phyloP scores from a whole-genome alignment of 2,888 invertebrate species.

The Thecophora atra region DNA sequence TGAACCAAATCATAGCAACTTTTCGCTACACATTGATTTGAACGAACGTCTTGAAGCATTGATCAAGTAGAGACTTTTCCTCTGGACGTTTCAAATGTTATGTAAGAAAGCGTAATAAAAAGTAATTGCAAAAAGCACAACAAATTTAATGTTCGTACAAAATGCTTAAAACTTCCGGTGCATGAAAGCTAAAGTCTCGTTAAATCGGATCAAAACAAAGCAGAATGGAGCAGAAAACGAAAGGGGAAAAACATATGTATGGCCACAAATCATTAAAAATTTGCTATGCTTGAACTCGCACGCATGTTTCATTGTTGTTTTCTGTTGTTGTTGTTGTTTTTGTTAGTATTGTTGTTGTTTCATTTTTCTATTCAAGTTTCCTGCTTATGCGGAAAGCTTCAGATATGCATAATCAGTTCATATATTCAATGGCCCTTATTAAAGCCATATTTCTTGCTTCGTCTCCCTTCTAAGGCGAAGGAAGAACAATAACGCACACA shows the following conservation, averaged over 20 bases:
- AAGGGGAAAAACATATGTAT: constrained; percentile 2
- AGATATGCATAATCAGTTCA: background rate
- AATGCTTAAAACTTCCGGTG: constrained; percentile 2
- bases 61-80: no score
- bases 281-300: constrained; percentile 16
- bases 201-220: background rate
- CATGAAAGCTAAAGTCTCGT: background rate
- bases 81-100: no score
- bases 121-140: background rate
- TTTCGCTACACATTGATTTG: background rate
- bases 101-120: background rate
- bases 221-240: background rate
- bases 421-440: constrained; percentile 20
- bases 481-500: constrained; percentile 7
- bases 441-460: constrained; percentile 11
- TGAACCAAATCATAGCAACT: background rate
- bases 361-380: background rate
- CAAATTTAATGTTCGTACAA: constrained; percentile 11
- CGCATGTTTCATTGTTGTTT: background rate
- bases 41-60: no score
- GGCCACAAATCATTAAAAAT: constrained; percentile 21
- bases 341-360: background rate
- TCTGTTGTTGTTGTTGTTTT: background rate
- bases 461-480: background rate
- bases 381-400: background rate